Evolutionary conservation across 2,113 vertebrate genomes (phyloP), one percentile per base, ranked within the genome.

Genomic region (Zapus hudsonius): DNA sequence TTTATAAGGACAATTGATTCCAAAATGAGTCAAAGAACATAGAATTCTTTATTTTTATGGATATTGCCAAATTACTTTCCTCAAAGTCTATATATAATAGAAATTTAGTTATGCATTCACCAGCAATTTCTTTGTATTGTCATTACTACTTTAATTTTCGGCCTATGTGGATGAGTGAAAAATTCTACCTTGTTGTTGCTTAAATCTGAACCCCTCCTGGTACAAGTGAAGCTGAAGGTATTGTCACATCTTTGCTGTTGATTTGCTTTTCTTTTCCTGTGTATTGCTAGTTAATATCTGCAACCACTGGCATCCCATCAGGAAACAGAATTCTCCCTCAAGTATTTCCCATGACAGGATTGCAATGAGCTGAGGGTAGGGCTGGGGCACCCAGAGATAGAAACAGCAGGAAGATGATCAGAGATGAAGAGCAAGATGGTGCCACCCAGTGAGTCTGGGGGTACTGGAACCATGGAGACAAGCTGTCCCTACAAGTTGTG

Each of bases 61-160:
- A 52, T 40, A 79, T 70, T 81, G 52, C 33, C 67, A 81, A 73
- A 76, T 78, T 89, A 55, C 17, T 83, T 66, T 29, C 69, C 27
- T 16, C 4, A 64, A 92, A 82, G 66, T 17, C 79, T 85, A 19
- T 33, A 63, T 69, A 29, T 72, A 75, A 47, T 64, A 86, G 7
- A 38, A 70, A 70, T 31, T 82, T 33, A 61, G 44, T 90, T 66
- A 70, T 31, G 61, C n/a, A 55, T 67, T 87, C 38, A 66, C 42
- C 44, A 73, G 23, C 52, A 78, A 55, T 90, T 84, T 40, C 5
- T 1, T 78, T 29, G 23, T 47, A 29, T 36, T 81, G 11, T 40
- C 33, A 44, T 79, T 73, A 69, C 42, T 67, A 9, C 78, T 42
- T 88, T 93, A 80, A n/a, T 57, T 82, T 82, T 91, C 83, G 63